Conservation (phyloP, 2,113 vertebrate species). For the Oncorhynchus clarkii region DNA sequence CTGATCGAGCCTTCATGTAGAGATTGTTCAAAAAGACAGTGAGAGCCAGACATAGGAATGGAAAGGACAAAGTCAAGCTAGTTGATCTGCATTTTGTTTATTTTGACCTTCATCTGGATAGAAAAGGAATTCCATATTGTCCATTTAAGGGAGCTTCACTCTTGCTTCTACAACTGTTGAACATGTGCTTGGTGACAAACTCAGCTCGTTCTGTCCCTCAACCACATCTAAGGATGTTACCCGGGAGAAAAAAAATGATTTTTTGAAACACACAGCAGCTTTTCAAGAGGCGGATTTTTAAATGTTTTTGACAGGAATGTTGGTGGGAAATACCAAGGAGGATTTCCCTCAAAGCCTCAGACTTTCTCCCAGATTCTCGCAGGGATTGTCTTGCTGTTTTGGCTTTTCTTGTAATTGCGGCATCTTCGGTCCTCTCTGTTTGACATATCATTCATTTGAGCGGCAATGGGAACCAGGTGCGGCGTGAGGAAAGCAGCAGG, state of each 20-base stretch:
- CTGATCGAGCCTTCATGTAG: not conserved
- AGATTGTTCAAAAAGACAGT: too few species aligned
- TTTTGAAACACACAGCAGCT: not conserved
- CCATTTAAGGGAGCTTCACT: not conserved
- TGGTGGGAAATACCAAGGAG: conserved; percentile 2
- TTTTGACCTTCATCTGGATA: not conserved
- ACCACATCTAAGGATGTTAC: not conserved
- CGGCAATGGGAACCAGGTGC: conserved; percentile 52
- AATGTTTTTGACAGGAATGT: not conserved
- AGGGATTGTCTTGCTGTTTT: not conserved
- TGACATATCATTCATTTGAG: conserved; percentile 12
- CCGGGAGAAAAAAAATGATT: not conserved
- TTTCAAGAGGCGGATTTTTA: not conserved
- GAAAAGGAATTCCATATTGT: not conserved
- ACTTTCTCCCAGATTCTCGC: not conserved
- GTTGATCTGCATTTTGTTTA: not conserved
- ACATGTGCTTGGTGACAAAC: too few species aligned
- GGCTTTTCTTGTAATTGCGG: not conserved
- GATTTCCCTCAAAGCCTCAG: not conserved
- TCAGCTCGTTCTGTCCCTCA: too few species aligned
- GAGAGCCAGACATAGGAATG: not conserved
- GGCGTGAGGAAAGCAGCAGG: conserved; percentile 20
- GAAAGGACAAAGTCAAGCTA: not conserved
- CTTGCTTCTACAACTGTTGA: too few species aligned
- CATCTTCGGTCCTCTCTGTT: conserved; percentile 27